Percentiles rank a stretch among this genome's conserved stretches.
Evolutionary conservation across 2,797 vertebrate genomes (phyloP).

Genomic region (Ptychobarbus kaznakovi): DNA sequence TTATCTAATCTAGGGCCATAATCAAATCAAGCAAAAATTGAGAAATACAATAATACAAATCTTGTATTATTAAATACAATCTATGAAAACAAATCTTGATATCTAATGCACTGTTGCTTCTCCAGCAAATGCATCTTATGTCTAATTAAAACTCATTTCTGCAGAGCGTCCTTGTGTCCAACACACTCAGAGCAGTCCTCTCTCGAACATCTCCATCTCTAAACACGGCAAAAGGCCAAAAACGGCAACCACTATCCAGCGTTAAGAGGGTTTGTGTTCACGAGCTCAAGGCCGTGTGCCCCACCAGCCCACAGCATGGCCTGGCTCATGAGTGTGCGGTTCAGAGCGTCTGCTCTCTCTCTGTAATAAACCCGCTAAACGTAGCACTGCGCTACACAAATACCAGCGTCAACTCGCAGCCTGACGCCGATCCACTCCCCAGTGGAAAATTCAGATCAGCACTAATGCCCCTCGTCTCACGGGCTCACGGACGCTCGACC

Average conservation of each 20-base stretch:
- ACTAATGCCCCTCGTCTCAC: slow-evolving; percentile 58
- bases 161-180: too few species aligned
- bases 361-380: slow-evolving; percentile 46
- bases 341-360: slow-evolving; percentile 38
- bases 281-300: not conserved
- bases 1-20: too few species aligned
- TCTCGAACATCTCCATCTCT: not conserved
- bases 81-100: not conserved
- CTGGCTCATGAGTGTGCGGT: slow-evolving; percentile 6
- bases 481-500: slow-evolving; percentile 50
- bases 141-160: not conserved
- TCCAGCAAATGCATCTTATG: not conserved
- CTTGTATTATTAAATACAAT: too few species aligned
- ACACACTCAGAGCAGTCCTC: not conserved
- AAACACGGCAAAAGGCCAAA: not conserved
- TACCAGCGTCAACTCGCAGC: slow-evolving; percentile 67
- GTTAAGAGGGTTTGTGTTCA: not conserved
- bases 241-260: not conserved
- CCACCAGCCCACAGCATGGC: not conserved
- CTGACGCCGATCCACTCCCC: slow-evolving; percentile 70
- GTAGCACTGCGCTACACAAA: slow-evolving; percentile 69
- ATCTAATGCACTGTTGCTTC: too few species aligned
- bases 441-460: slow-evolving; percentile 77
- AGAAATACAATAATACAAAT: not conserved
- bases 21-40: too few species aligned